Conservation (phyloP, 2,797 vertebrate genomes). For the Macropus fuliginosus region DNA sequence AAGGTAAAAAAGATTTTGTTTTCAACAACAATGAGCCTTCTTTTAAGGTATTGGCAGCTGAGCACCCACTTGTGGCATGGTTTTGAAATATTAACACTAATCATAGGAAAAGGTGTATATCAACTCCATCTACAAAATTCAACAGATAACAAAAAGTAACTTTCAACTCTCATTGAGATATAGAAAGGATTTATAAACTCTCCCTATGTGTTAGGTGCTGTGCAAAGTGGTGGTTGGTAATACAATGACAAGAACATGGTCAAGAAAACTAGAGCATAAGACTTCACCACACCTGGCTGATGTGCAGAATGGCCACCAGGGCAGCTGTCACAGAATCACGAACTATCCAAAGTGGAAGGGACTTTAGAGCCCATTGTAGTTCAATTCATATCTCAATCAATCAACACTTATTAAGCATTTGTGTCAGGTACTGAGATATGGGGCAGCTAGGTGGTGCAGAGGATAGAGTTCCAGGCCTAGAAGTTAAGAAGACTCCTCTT, state of each 20-base stretch:
- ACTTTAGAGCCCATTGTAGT: neutral
- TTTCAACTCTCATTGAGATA: neutral
- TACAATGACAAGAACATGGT: neutral
- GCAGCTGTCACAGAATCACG: neutral
- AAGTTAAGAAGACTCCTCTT: neutral
- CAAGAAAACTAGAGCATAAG: neutral
- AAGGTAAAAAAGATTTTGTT: conserved; percentile 2
- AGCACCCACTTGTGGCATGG: neutral
- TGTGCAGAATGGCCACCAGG: neutral
- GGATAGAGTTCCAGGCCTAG: neutral
- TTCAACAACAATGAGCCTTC: neutral
- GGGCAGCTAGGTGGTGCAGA: neutral
- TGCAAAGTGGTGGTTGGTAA: neutral
- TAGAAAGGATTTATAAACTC: neutral
- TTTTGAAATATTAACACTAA: conserved; percentile 3
- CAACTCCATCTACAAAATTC: neutral
- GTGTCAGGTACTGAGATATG: no score
- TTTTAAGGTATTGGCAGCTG: neutral
- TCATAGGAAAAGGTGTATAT: neutral
- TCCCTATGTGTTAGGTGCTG: neutral
- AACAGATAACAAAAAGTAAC: neutral
- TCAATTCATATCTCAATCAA: neutral
- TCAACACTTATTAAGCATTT: neutral
- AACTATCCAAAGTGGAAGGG: neutral
- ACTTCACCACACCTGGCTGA: neutral